Conservation (phyloP, 2,797 vertebrate genomes). For the Manis pentadactyla region DNA sequence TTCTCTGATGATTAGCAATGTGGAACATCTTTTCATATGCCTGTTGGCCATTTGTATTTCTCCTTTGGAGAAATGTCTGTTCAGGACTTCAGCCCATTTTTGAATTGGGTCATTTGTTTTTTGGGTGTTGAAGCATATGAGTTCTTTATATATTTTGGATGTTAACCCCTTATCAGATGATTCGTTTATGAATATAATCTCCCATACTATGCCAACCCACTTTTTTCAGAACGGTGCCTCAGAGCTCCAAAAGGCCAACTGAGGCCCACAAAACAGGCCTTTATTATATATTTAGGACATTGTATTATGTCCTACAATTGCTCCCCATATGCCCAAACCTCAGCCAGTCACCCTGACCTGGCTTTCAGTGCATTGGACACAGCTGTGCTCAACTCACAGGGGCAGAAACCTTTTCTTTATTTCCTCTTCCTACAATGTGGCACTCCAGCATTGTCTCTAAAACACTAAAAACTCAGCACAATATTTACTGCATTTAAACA, state of each 20-base stretch:
- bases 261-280: background rate
- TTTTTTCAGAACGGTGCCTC: background rate
- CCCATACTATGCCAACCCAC: background rate
- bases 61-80: too few species aligned
- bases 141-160: too few species aligned
- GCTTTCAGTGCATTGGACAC: background rate
- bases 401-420: constrained; percentile 30
- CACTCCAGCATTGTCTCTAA: background rate
- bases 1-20: too few species aligned
- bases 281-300: background rate
- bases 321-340: background rate
- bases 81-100: too few species aligned
- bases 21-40: too few species aligned
- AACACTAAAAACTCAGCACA: constrained; percentile 50
- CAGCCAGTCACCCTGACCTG: background rate
- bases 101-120: too few species aligned
- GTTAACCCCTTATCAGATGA: too few species aligned
- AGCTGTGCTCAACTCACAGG: background rate
- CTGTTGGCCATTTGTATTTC: too few species aligned
- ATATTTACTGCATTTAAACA: background rate
- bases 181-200: too few species aligned
- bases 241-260: background rate
- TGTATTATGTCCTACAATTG: background rate
- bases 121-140: too few species aligned
- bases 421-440: constrained; percentile 25